Evolutionary conservation across 2,888 invertebrate species (phyloP).

Genomic region (Conus canariensis): DNA sequence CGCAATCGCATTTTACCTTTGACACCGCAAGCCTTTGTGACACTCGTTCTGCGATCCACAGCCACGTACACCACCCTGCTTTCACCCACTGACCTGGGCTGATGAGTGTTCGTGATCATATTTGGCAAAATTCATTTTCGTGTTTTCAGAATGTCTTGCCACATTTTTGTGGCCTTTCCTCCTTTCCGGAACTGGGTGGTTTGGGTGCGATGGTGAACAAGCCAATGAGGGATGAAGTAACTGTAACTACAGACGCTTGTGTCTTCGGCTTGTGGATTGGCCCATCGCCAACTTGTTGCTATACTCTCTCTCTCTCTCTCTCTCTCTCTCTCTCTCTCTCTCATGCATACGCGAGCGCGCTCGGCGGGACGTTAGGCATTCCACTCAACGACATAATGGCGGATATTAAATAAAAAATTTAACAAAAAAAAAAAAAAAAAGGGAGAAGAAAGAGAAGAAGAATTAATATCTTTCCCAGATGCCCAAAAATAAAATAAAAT

Average conservation of each 20-base stretch:
- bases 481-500: too few species aligned
- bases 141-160: not conserved
- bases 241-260: constrained; percentile 45
- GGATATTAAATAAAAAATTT: too few species aligned
- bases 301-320: not conserved
- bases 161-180: not conserved
- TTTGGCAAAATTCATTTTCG: constrained; percentile 28
- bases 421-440: too few species aligned
- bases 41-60: not conserved
- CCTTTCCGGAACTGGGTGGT: not conserved
- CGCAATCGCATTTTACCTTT: constrained; percentile 1
- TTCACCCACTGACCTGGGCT: not conserved
- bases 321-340: not conserved
- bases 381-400: not conserved
- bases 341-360: not conserved
- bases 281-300: constrained; percentile 8
- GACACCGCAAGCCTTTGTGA: not conserved
- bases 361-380: not conserved
- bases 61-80: not conserved
- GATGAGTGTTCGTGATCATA: not conserved
- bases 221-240: constrained; percentile 31
- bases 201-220: not conserved
- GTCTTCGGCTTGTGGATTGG: constrained; percentile 38
- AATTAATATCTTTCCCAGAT: not conserved
- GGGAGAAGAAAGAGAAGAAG: too few species aligned